A percentile compares a stretch with the other conserved stretches of the same genome.
Conservation (phyloP, 2,113 vertebrate genomes). For the Pelusios castaneus region DNA sequence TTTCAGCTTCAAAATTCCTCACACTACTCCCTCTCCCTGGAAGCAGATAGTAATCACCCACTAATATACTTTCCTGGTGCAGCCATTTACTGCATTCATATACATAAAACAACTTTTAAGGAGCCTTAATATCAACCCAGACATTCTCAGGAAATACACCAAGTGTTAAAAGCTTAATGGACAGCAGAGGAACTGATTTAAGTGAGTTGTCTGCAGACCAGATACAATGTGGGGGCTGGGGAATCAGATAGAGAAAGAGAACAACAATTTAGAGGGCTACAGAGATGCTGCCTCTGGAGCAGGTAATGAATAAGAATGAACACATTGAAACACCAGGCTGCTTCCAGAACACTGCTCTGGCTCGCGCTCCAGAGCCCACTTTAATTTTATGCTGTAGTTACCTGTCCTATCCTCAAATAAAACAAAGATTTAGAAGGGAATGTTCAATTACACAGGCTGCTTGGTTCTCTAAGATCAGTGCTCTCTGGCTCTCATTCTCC, state of each 20-base stretch:
- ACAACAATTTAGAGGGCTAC: conserved; percentile 39
- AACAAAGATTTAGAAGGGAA: neutral
- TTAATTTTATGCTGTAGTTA: neutral
- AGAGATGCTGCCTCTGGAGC: conserved; percentile 13
- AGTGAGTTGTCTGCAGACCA: conserved; percentile 58
- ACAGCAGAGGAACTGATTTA: neutral
- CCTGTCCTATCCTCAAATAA: conserved; percentile 1
- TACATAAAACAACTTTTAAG: conserved; percentile 40
- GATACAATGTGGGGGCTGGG: conserved; percentile 40
- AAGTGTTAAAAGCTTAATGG: conserved; percentile 67
- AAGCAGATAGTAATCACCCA: neutral
- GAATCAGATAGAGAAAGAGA: conserved; percentile 41
- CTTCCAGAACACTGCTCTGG: neutral
- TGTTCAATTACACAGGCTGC: conserved; percentile 1
- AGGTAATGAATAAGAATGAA: conserved; percentile 30
- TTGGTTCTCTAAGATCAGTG: rapidly evolving
- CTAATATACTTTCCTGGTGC: neutral
- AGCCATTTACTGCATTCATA: conserved; percentile 5
- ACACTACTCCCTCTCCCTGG: neutral
- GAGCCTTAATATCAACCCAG: neutral
- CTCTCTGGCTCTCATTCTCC: neutral
- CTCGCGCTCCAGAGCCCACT: neutral
- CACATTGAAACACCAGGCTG: neutral
- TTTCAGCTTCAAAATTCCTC: neutral
- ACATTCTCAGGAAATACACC: conserved; percentile 39